Percentiles rank a stretch among this genome's conserved stretches.
Conservation (phyloP, 2,888 invertebrate genomes). For the Vesta saturnalis region DNA sequence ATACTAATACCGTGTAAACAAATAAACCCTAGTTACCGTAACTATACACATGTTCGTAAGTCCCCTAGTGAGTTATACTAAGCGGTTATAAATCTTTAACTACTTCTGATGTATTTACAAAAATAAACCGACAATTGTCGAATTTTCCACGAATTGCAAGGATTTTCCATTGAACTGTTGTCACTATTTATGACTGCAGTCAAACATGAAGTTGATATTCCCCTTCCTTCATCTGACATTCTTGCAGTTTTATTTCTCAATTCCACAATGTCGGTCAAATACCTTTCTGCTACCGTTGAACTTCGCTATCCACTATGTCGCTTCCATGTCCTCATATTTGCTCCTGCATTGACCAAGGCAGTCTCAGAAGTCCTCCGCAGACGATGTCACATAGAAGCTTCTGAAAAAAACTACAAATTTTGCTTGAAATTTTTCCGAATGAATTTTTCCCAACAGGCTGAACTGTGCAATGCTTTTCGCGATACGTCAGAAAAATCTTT, state of each 20-base stretch:
- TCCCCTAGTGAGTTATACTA: no score
- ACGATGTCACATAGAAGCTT: conserved; percentile 33
- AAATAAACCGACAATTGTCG: neutral
- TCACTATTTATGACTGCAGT: conserved; percentile 22
- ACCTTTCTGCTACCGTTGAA: conserved; percentile 25
- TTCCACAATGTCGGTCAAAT: conserved; percentile 14
- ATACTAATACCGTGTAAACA: no score
- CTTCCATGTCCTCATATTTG: conserved; percentile 11
- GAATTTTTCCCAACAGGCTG: conserved; percentile 35
- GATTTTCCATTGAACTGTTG: no score
- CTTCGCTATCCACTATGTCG: neutral
- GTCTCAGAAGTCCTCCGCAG: conserved; percentile 29
- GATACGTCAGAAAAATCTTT: conserved; percentile 35
- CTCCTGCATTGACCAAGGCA: no score
- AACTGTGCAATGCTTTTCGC: conserved; percentile 31
- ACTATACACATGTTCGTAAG: no score
- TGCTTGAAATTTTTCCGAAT: conserved; percentile 30
- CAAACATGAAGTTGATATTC: conserved; percentile 11
- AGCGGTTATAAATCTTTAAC: no score
- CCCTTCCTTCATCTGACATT: neutral
- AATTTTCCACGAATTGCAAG: neutral
- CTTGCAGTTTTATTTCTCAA: conserved; percentile 11
- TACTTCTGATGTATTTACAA: no score
- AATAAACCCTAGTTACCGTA: no score
- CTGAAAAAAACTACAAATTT: conserved; percentile 33